A percentile compares a stretch with the other conserved stretches of the same genome.
phyloP scores from a whole-genome alignment of 2,888 invertebrate genomes.

The Pandemis heparana region DNA sequence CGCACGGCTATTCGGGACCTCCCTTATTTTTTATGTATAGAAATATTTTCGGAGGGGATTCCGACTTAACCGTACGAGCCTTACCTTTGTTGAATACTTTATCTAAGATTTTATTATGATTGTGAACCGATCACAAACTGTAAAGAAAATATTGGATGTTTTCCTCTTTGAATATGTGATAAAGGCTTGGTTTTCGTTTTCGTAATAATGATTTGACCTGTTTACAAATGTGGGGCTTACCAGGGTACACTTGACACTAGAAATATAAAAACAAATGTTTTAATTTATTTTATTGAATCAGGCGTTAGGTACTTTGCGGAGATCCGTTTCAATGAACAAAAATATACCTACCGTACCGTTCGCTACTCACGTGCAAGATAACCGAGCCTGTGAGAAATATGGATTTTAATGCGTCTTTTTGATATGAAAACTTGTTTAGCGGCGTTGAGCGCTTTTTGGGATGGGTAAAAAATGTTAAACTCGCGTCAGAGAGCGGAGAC shows the following conservation, averaged over 20 bases:
- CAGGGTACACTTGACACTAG: neutral
- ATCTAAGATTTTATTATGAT: constrained; percentile 43
- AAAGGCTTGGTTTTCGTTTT: constrained; percentile 22
- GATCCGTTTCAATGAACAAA: no score
- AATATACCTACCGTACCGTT: no score
- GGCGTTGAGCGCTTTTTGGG: no score
- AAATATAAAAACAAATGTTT: no score
- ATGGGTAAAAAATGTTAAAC: no score
- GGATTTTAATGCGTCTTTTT: no score
- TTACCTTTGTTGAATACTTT: constrained; percentile 42
- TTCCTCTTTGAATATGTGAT: constrained; percentile 22
- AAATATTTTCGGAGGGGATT: constrained; percentile 38
- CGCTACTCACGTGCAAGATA: no score
- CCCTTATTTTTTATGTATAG: constrained; percentile 41
- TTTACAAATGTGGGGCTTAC: neutral
- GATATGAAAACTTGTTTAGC: no score
- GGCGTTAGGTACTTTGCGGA: no score
- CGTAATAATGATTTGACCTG: constrained; percentile 13
- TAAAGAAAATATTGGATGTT: constrained; percentile 30
- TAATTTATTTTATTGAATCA: no score
- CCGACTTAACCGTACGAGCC: constrained; percentile 23
- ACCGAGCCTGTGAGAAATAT: no score
- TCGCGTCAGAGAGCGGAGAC: no score
- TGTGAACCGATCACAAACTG: constrained; percentile 38
- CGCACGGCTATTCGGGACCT: constrained; percentile 24